Evolutionary conservation across 1,140 invertebrate genomes (phyloP), one percentile per base, ranked within the genome.

Genomic region (Calycopis cecrops): DNA sequence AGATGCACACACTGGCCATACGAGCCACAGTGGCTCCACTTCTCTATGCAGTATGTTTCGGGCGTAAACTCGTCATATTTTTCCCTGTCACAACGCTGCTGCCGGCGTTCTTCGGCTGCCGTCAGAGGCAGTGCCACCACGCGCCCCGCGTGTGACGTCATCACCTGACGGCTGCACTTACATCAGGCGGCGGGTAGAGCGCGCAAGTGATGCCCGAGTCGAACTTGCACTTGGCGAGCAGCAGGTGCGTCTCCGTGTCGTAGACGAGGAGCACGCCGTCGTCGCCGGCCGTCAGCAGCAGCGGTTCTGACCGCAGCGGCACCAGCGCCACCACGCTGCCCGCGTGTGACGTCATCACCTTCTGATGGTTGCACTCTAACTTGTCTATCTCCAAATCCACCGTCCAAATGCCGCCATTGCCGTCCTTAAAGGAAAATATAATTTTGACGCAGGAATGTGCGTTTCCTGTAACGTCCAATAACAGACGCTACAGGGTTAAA

Each of bases 381-480:
- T 87, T 88, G 37, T 90, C 90, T n/a, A 92, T 92, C 33, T 92
- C 92, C 2, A 96, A 77, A 67, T 96, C 94, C 17, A 95, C 89
- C 38, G 90, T 87, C 95, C 95, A 97, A 18, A 97, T 90, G 3
- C 93, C 94, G 42, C 95, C 95, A 62, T 93, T 93, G 16, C 92
- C 93, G 88, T 96, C 95, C 93, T n/a, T 94, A 21, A 18, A 11
- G 10, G n/a, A 48, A 21, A n/a, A n/a, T n/a, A n/a, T n/a, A n/a
- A n/a, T n/a, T n/a, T n/a, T n/a, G n/a, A n/a, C n/a, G n/a, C n/a
- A n/a, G n/a, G n/a, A n/a, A n/a, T n/a, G n/a, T n/a, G n/a, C n/a
- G n/a, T n/a, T n/a, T n/a, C n/a, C n/a, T n/a, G n/a, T n/a, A n/a
- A n/a, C n/a, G n/a, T n/a, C n/a, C n/a, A n/a, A n/a, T n/a, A n/a